Evolutionary conservation across 1,140 invertebrate genomes (phyloP), one percentile per base, ranked within the genome.

Genomic region (Archivesica marissinica): DNA sequence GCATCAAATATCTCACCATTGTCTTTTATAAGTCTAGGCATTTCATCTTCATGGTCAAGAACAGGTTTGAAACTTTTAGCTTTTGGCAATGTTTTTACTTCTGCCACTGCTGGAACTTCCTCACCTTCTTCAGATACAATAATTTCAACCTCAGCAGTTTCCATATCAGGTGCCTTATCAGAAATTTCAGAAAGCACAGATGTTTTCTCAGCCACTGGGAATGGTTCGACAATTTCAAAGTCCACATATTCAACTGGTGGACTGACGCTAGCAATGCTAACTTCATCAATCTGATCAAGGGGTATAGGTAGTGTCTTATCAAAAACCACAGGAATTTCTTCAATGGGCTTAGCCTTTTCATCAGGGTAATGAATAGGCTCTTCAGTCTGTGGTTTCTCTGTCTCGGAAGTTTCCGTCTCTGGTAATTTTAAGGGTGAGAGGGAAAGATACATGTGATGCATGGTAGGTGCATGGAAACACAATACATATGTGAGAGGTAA

Each of bases 301-400:
- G 50, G 25, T n/a, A 83, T 20, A 11, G 35, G 15, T 13, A 83
- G 52, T 23, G 41, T 13, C 50, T 83, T 74, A 39, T 50, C n/a
- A 39, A 54, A 20, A 61, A 64, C 80, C 80, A 83, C 80, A 83
- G 56, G 54, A 83, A 83, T 56, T 75, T 83, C 80, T 47, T 74
- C 80, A 75, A 83, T 75, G 41, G 80, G 80, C 47, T 38, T 70
- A 64, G 80, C 80, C 70, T 83, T 83, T 83, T 83, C 80, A 64
- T 83, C 80, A 41, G 80, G 80, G 50, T 74, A 83, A 13, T 74
- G 64, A 23, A 52, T 35, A n/a, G 52, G 50, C 28, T 52, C 44
- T 59, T 83, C 80, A 30, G 23, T 44, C 11, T 30, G 23, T 44
- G 80, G 80, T 75, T 39, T 83, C 38, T 56, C 39, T 13, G 25